Conservation (phyloP, 2,113 vertebrate genomes). For the Salvelinus sp. region DNA sequence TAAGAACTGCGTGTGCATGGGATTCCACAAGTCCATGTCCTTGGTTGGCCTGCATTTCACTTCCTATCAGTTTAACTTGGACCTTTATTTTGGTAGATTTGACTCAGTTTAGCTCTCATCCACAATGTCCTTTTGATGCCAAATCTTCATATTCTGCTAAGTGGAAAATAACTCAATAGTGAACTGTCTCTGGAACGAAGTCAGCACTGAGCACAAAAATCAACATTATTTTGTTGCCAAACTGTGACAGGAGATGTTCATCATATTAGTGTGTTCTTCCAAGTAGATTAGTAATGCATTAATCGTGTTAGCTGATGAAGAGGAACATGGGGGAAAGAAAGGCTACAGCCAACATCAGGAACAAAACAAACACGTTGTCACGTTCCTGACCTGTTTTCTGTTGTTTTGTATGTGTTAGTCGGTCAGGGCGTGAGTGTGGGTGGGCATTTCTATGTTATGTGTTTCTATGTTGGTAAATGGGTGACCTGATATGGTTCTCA, state of each 20-base stretch:
- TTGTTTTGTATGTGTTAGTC: no score
- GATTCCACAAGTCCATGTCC: background rate
- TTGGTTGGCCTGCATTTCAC: background rate
- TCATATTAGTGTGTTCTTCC: conserved; percentile 13
- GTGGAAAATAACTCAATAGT: conserved; percentile 10
- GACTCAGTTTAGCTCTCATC: background rate
- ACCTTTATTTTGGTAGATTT: background rate
- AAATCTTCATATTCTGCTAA: conserved; percentile 8
- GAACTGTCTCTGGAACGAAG: conserved; percentile 1
- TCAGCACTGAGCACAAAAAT: conserved; percentile 6
- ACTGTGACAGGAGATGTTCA: conserved; percentile 20
- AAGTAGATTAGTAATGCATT: conserved; percentile 13
- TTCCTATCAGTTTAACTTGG: background rate
- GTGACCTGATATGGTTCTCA: no score
- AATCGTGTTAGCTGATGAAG: conserved; percentile 2
- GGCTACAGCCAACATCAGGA: background rate
- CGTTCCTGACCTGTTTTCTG: no score
- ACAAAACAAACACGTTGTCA: background rate
- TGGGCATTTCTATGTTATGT: no score
- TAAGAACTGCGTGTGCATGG: background rate
- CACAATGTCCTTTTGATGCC: background rate
- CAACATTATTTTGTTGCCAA: conserved; percentile 4
- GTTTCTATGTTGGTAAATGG: no score
- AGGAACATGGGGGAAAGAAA: background rate
- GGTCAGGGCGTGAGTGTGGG: no score